A percentile compares a stretch with the other conserved stretches of the same genome.
Evolutionary conservation across 2,113 vertebrate species (phyloP).

Genomic region (Calyptomena viridis): DNA sequence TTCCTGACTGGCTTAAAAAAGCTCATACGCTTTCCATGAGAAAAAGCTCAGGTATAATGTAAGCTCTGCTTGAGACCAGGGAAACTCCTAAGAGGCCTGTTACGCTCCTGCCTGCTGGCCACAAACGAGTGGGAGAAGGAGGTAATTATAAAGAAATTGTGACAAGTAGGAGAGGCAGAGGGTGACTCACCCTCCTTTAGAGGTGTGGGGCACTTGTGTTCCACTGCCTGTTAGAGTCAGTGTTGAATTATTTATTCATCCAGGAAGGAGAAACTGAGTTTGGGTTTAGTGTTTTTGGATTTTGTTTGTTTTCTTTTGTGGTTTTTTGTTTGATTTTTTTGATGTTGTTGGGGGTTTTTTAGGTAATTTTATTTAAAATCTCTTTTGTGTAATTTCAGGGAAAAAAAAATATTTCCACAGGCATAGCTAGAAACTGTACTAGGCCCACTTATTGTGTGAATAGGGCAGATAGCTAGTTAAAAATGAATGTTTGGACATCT

Average conservation of each 20-base stretch:
- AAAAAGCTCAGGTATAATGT: background rate
- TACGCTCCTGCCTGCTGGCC: background rate
- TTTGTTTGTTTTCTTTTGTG: too few species aligned
- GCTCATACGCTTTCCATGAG: background rate
- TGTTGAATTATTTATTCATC: slow-evolving; percentile 24
- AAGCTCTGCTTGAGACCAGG: background rate
- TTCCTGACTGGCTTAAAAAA: background rate
- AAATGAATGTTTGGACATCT: background rate
- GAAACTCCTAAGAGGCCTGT: background rate
- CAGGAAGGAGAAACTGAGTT: background rate
- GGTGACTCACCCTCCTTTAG: background rate
- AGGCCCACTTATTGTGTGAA: background rate
- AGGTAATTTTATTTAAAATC: background rate
- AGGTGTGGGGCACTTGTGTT: background rate
- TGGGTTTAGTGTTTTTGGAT: background rate
- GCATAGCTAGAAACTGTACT: background rate
- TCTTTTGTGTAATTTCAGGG: background rate
- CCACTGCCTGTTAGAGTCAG: background rate
- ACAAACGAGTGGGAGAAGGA: background rate
- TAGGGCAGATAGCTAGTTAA: background rate
- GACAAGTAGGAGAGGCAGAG: background rate
- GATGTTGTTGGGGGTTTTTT: background rate
- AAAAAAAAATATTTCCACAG: background rate
- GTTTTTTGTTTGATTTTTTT: background rate
- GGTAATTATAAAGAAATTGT: background rate